Evolutionary conservation across 2,113 vertebrate species (phyloP), one percentile per base, ranked within the genome.

Genomic region (Gadus chalcogrammus): DNA sequence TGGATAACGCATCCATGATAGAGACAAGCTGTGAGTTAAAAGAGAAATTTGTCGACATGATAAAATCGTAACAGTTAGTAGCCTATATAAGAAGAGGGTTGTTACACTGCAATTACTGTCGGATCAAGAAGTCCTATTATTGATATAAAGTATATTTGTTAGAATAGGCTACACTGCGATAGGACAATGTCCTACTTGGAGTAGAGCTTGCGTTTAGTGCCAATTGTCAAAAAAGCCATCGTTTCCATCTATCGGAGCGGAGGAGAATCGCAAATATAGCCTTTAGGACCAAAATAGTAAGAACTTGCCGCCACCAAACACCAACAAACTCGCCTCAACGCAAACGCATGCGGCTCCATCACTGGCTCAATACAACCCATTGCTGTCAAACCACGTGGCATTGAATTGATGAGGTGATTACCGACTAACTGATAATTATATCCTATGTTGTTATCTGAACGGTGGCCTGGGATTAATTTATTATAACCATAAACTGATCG

Each of bases 1-100:
- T 90, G 73, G 87, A 84, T 18, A 92, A 69, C 15, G 85, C 87
- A 58, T 91, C 91, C 89, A 92, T 92, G 68, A 92, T 87, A 75
- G 88, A 87, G 63, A 84, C 79, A 66, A 92, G 86, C 75, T 91
- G 91, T 0, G 83, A 70, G 71, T 92, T 90, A 70, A 92, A 91
- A 15, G 85, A 89, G 53, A 88, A 87, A n/a, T 74, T 73, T 48
- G 88, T 61, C 60, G 90, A 85, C 90, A 92, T 86, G 13, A 3
- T 24, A n/a, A 20, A 35, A 35, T 35, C 4, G 31, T 59, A n/a
- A 8, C 17, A n/a, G 16, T 59, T 59, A 8, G 8, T n/a, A 24
- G 24, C 24, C 24, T 24, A 59, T 58, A 58, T 58, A 59, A 15
- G 58, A 59, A 17, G 18, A 59, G 4, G 31, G 31, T 35, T 35